A percentile compares a stretch with the other conserved stretches of the same genome.
Conservation (phyloP, 2,888 invertebrate genomes). For the Ormyrus thymus region DNA sequence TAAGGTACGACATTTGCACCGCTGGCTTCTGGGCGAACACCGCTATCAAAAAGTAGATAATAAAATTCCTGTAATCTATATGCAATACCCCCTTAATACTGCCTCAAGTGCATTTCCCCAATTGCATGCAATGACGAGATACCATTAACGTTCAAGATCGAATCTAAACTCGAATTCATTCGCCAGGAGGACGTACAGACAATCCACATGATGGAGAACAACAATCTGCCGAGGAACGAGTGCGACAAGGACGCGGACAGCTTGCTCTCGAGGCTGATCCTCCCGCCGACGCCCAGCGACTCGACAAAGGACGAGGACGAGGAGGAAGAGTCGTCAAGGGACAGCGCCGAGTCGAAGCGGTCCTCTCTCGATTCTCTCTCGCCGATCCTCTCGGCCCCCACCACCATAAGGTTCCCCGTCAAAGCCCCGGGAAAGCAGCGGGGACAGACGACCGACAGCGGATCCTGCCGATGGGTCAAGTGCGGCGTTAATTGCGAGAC, state of each 20-base stretch:
- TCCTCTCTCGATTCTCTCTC: conserved; percentile 76
- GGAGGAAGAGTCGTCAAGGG: conserved; percentile 70
- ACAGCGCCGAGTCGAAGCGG: conserved; percentile 66
- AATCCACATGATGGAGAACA: conserved; percentile 69
- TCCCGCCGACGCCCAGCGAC: conserved; percentile 63
- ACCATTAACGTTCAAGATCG: too few relatives aligned
- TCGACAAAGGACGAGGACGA: conserved; percentile 64
- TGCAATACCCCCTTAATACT: too few relatives aligned
- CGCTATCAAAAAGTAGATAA: neutral
- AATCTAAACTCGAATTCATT: neutral
- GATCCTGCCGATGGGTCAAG: conserved; percentile 88
- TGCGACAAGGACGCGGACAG: conserved; percentile 56
- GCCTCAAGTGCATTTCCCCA: too few relatives aligned
- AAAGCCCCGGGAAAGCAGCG: conserved; percentile 70
- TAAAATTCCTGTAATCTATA: conserved; percentile 16
- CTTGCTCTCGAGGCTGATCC: conserved; percentile 68
- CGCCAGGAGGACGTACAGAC: conserved; percentile 43
- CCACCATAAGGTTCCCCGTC: conserved; percentile 87
- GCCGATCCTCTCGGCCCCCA: conserved; percentile 87
- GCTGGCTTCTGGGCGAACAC: too few relatives aligned
- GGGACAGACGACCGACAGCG: conserved; percentile 74
- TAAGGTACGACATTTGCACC: conserved; percentile 11
- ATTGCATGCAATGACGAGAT: too few relatives aligned
- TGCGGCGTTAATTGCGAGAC: conserved; percentile 87
- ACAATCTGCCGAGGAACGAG: conserved; percentile 64